Evolutionary conservation across 1,140 invertebrate genomes (phyloP).

Genomic region (Palaemon carinicauda): DNA sequence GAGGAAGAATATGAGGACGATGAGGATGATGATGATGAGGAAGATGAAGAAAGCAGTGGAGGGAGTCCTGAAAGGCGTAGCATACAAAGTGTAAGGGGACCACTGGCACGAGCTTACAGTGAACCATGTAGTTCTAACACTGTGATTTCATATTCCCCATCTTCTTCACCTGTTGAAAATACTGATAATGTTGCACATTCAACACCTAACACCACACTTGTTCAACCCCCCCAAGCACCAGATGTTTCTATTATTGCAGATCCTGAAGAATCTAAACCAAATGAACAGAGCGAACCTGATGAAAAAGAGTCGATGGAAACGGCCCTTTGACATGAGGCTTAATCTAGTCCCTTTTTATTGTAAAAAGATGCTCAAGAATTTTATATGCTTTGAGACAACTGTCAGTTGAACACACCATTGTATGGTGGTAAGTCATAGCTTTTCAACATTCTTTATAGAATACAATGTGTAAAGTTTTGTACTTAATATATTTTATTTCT

Average conservation of each 20-base stretch:
- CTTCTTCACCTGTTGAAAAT: conserved; percentile 44
- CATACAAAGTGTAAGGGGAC: conserved; percentile 36
- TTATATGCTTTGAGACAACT: conserved; percentile 25
- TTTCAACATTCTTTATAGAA: conserved; percentile 11
- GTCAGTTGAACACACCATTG: neutral
- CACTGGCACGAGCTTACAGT: conserved; percentile 49
- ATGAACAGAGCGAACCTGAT: conserved; percentile 35
- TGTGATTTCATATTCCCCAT: neutral
- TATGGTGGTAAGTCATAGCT: neutral
- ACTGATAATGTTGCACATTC: conserved; percentile 44
- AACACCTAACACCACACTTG: conserved; percentile 54
- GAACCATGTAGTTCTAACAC: conserved; percentile 39
- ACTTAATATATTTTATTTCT: too few species aligned
- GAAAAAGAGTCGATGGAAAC: conserved; percentile 59
- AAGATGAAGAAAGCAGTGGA: conserved; percentile 35
- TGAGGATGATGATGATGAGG: conserved; percentile 56
- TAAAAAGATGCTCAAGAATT: conserved; percentile 47
- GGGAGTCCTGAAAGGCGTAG: conserved; percentile 36
- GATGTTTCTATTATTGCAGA: conserved; percentile 33
- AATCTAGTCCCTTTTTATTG: conserved; percentile 57
- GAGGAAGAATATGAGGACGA: conserved; percentile 50
- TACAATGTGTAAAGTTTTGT: neutral
- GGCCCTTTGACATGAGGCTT: conserved; percentile 59
- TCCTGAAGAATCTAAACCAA: neutral
- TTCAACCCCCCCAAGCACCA: conserved; percentile 34